A percentile compares a stretch with the other conserved stretches of the same genome.
Evolutionary conservation across 23 tunicate species (phyloP).

Genomic region (Halocynthia aurantium): DNA sequence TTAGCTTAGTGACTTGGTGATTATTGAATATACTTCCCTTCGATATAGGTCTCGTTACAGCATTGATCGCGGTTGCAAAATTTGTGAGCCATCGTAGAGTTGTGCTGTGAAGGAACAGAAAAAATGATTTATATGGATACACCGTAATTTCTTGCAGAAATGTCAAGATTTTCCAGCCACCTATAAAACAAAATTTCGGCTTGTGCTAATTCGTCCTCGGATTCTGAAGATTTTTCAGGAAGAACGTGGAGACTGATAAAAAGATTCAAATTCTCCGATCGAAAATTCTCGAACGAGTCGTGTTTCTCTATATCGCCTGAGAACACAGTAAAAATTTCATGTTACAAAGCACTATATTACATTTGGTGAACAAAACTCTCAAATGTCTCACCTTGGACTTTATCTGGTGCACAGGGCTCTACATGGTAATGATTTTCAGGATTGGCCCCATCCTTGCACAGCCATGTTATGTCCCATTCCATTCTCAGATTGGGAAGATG

Average conservation of each 20-base stretch:
- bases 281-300: conserved; percentile 60
- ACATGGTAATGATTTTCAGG: conserved; percentile 75
- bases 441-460: conserved; percentile 54
- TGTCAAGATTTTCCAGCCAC: conserved; percentile 8
- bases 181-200: conserved; percentile 80
- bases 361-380: background rate
- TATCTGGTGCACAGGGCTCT: conserved; percentile 70
- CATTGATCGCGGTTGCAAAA: conserved; percentile 80
- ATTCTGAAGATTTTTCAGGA: background rate
- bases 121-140: background rate
- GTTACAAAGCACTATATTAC: background rate
- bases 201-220: conserved; percentile 20
- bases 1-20: conserved; percentile 58
- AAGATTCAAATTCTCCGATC: conserved; percentile 76
- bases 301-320: conserved; percentile 43
- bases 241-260: conserved; percentile 53
- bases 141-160: background rate
- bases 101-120: conserved; percentile 28
- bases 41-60: conserved; percentile 78
- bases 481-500: conserved; percentile 65
- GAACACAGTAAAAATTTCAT: background rate
- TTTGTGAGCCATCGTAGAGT: conserved; percentile 80
- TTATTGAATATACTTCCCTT: conserved; percentile 60
- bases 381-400: conserved; percentile 40
- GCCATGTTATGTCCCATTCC: conserved; percentile 71